Evolutionary conservation across 2,113 vertebrate species (phyloP).

Genomic region (Rhea americana): DNA sequence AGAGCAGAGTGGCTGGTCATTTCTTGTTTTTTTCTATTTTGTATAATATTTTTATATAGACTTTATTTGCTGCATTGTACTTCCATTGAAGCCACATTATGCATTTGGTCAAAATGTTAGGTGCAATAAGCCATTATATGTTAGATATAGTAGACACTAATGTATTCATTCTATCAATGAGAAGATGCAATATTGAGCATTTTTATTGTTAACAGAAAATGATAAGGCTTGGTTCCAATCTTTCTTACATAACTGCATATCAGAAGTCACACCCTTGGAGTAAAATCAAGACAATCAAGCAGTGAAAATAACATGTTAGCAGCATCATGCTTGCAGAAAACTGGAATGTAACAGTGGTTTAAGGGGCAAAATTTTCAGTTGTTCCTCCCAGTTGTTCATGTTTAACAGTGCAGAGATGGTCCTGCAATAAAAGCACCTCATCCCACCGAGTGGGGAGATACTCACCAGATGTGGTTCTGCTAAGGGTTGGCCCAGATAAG

Average conservation of each 20-base stretch:
- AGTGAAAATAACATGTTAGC: neutral
- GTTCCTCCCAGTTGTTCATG: neutral
- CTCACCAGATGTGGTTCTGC: neutral
- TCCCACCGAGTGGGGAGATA: neutral
- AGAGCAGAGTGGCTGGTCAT: neutral
- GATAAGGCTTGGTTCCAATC: neutral
- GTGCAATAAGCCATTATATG: neutral
- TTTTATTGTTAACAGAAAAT: neutral
- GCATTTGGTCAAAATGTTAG: neutral
- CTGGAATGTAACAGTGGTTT: neutral
- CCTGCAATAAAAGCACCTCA: neutral
- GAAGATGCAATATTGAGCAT: neutral
- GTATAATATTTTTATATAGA: neutral
- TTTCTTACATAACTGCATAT: neutral
- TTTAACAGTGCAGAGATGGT: neutral
- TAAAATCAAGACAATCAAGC: neutral
- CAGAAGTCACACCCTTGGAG: neutral
- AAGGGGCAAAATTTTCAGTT: neutral
- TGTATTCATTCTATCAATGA: neutral
- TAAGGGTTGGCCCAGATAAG: neutral
- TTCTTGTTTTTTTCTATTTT: neutral
- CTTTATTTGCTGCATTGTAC: too few species aligned
- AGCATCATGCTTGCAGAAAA: neutral
- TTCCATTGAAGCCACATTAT: neutral
- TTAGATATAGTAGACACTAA: neutral